Evolutionary conservation across 2,113 vertebrate genomes (phyloP).

Genomic region (Pristiophorus japonicus): DNA sequence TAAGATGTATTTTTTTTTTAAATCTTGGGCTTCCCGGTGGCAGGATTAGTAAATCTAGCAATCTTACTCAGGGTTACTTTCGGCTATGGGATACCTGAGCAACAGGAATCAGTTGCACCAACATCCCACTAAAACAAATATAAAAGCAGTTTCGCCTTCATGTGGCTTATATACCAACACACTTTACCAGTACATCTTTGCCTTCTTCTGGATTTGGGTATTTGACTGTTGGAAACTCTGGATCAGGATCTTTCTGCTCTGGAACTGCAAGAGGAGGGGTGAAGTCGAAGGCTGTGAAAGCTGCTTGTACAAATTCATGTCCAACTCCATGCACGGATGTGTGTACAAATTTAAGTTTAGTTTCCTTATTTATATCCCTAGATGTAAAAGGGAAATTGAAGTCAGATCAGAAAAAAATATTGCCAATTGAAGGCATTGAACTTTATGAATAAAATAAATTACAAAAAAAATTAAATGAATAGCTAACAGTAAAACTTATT

Average conservation of each 20-base stretch:
- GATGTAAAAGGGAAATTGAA: conserved; percentile 40
- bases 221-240: conserved; percentile 89
- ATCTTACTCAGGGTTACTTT: neutral
- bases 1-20: neutral
- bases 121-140: neutral
- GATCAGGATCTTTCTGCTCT: conserved; percentile 88
- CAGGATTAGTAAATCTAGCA: neutral
- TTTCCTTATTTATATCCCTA: conserved; percentile 78
- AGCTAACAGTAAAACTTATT: neutral
- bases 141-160: neutral
- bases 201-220: conserved; percentile 98
- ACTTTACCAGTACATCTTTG: conserved; percentile 82
- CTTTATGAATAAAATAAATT: neutral
- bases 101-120: neutral
- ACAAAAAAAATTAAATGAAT: conserved; percentile 2
- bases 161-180: neutral
- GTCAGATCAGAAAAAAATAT: neutral
- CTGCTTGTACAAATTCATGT: conserved; percentile 81
- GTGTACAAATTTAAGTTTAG: conserved; percentile 82
- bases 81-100: neutral
- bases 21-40: neutral
- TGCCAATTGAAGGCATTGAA: neutral
- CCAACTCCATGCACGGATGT: conserved; percentile 93
- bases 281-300: conserved; percentile 84
- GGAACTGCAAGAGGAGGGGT: conserved; percentile 78